Percentiles rank a stretch among this genome's conserved stretches.
phyloP scores from a whole-genome alignment of 2,113 vertebrate genomes.

The Oreamnos americanus region DNA sequence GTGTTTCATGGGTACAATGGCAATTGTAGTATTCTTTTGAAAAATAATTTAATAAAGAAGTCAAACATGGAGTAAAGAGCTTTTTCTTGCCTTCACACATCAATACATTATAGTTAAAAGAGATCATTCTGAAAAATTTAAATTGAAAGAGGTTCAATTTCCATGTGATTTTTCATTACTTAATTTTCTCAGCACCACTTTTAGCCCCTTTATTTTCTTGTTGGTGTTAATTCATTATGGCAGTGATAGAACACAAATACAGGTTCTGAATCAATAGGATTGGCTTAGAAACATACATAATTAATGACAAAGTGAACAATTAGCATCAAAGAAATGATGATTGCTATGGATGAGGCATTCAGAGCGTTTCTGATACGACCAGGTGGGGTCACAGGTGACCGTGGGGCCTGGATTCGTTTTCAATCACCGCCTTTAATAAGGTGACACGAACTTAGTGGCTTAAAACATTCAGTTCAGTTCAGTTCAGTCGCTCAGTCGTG shows the following conservation, averaged over 20 bases:
- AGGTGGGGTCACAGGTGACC: background rate
- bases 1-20: background rate
- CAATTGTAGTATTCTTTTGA: background rate
- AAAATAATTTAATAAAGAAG: conserved; percentile 23
- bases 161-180: background rate
- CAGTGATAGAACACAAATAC: background rate
- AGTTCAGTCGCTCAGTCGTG: too few relatives aligned
- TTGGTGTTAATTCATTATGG: background rate
- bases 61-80: background rate
- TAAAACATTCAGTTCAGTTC: background rate
- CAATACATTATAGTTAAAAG: background rate
- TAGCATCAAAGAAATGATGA: background rate
- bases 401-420: background rate
- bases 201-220: background rate
- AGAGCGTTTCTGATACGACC: background rate
- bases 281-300: background rate
- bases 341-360: background rate
- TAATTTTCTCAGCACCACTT: background rate
- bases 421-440: background rate
- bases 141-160: background rate
- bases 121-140: background rate
- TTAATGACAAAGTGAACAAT: background rate
- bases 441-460: background rate
- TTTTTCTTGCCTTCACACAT: background rate
- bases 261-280: background rate